Evolutionary conservation across 2,888 invertebrate species (phyloP), one percentile per base, ranked within the genome.

Genomic region (Tenthredo amoena): DNA sequence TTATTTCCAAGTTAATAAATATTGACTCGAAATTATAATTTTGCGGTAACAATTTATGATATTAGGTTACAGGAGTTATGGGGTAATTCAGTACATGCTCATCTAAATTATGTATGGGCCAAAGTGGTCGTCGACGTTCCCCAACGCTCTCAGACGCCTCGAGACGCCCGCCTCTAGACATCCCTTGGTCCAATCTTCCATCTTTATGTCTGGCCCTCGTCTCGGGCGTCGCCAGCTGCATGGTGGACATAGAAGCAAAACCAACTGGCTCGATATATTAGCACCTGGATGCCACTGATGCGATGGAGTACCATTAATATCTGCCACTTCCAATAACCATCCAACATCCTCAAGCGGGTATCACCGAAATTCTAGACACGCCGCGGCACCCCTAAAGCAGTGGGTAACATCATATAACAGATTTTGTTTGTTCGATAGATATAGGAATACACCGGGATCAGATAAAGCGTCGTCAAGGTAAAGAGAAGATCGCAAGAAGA

Each of bases 281-380:
- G 26, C 43, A 31, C 34, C 21, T 71, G 47, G 12, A 50, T 65
- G 83, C 71, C 83, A 83, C 68, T 26, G 68, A 68, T 37, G 71
- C 68, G 83, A 71, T 55, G 68, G 40, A 68, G 68, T 47, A 68
- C 68, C 83, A 83, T 83, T 68, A 83, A 83, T 83, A 83, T 43
- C 65, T 83, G 83, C 31, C 83, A 83, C 83, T 47, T 47, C 47
- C 83, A 68, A 68, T 71, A 68, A 34, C 65, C 47, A 74, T 47
- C 26, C 65, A 26, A 12, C 31, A 47, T 83, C 26, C 12, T 83
- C 10, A n/a, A 40, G 37, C 21, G 31, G 50, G 50, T 77, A 26
- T 77, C 77, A 55, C 77, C 31, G 18, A 18, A 77, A 77, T 50
- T 77, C 34, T n/a, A 34, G 34, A 50, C 77, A 77, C 77, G 7